Conservation (phyloP, 2,888 invertebrate genomes). For the Tachina lurida region DNA sequence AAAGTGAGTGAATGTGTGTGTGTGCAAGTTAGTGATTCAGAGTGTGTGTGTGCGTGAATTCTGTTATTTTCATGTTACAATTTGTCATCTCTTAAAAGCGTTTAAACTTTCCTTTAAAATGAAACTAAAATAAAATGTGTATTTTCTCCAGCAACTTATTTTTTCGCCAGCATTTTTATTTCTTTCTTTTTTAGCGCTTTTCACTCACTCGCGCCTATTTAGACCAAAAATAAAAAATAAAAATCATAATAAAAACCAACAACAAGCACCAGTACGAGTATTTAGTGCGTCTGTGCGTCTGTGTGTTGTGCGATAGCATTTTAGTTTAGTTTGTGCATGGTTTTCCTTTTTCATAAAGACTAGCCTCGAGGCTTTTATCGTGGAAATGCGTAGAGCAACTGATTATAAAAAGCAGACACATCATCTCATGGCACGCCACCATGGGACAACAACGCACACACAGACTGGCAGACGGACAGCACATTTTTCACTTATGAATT, state of each 20-base stretch:
- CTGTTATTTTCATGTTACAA: conserved; percentile 58
- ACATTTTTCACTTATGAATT: conserved; percentile 63
- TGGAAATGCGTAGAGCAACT: conserved; percentile 43
- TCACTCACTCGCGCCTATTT: conserved; percentile 56
- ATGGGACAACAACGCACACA: neutral
- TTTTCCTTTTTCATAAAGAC: conserved; percentile 57
- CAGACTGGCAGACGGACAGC: neutral
- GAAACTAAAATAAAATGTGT: conserved; percentile 39
- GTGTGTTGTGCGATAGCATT: neutral
- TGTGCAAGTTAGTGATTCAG: neutral
- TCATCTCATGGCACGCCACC: neutral
- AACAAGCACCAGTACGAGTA: neutral
- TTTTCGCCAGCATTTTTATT: conserved; percentile 19
- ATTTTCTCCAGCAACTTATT: conserved; percentile 63
- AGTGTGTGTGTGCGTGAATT: conserved; percentile 1
- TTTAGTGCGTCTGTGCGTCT: neutral
- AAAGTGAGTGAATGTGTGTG: neutral
- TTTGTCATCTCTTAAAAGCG: conserved; percentile 50
- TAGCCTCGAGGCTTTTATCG: conserved; percentile 54
- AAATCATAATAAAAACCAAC: neutral
- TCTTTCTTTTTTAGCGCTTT: conserved; percentile 49
- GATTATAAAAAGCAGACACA: conserved; percentile 36
- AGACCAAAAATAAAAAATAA: neutral
- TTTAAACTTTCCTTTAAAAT: conserved; percentile 68
- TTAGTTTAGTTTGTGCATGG: conserved; percentile 57